phyloP scores from a whole-genome alignment of 2,888 invertebrate genomes.

The Morpho deidamia region DNA sequence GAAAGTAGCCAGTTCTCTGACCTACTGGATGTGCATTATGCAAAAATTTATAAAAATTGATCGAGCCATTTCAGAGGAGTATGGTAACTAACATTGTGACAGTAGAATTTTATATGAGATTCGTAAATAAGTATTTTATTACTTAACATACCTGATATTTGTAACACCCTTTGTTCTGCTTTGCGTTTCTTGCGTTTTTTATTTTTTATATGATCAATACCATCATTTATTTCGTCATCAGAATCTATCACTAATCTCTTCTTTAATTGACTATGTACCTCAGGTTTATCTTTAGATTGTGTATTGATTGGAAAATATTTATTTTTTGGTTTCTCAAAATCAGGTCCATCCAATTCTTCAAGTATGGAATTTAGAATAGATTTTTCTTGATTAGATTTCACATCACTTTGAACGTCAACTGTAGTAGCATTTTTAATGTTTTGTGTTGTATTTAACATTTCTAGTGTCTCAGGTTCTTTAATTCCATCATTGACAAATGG shows the following conservation, averaged over 20 bases:
- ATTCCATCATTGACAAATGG: constrained; percentile 45
- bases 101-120: too few relatives aligned
- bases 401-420: constrained; percentile 4
- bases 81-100: too few relatives aligned
- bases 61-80: too few relatives aligned
- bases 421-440: constrained; percentile 3
- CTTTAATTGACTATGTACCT: constrained; percentile 35
- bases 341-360: constrained; percentile 56
- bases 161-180: constrained; percentile 30
- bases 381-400: constrained; percentile 20
- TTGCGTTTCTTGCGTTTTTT: constrained; percentile 61
- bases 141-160: constrained; percentile 53
- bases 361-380: constrained; percentile 50
- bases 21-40: too few relatives aligned
- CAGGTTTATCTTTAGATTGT: constrained; percentile 19
- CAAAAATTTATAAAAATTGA: too few relatives aligned
- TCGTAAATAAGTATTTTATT: too few relatives aligned
- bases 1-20: too few relatives aligned
- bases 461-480: not conserved
- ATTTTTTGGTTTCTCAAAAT: constrained; percentile 46
- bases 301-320: constrained; percentile 42
- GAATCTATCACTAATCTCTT: constrained; percentile 65
- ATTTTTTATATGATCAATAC: constrained; percentile 35
- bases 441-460: not conserved
- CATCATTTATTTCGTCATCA: constrained; percentile 50